These are phyloP conservation scores for Myripristis jacobus DNA, from an alignment of 2,797 vertebrate species.

Conservation along the genomic window DNA sequence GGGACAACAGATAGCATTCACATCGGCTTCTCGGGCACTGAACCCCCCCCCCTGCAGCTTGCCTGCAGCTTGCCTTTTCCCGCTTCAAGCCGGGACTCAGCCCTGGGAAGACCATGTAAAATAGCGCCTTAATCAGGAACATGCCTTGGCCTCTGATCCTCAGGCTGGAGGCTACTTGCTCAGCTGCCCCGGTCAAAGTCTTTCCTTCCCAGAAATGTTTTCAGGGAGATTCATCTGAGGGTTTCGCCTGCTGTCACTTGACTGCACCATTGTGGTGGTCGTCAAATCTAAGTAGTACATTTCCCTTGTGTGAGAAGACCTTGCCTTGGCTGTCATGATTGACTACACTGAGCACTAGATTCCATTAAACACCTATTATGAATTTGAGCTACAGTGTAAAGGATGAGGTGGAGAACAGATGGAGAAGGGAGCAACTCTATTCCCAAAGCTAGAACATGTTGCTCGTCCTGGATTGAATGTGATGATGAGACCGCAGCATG, in stretches of 20 bases:
- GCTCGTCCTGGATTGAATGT: neutral
- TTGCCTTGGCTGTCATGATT: neutral
- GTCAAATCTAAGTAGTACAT: neutral
- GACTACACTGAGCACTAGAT: neutral
- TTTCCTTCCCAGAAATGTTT: neutral
- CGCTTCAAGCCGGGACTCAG: constrained; percentile 37
- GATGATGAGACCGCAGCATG: neutral
- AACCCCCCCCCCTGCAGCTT: no score
- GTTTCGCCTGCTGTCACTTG: neutral
- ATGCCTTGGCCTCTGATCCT: constrained; percentile 30
- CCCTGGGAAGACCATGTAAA: constrained; percentile 31
- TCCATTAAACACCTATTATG: constrained; percentile 40
- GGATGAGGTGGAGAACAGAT: neutral
- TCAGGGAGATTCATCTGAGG: constrained; percentile 1
- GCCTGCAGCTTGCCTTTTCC: constrained; percentile 21
- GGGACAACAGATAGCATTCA: constrained; percentile 54
- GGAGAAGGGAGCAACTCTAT: constrained; percentile 10
- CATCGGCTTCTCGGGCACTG: constrained; percentile 40
- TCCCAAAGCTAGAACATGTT: constrained; percentile 7
- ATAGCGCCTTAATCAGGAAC: constrained; percentile 46
- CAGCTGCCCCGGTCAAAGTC: neutral
- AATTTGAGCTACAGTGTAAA: neutral
- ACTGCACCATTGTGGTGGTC: neutral
- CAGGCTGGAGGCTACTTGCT: neutral
- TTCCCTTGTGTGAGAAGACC: neutral